Percentiles rank a stretch among this genome's conserved stretches.
Evolutionary conservation across 1,140 invertebrate species (phyloP).

Genomic region (Stegodyphus dumicola): DNA sequence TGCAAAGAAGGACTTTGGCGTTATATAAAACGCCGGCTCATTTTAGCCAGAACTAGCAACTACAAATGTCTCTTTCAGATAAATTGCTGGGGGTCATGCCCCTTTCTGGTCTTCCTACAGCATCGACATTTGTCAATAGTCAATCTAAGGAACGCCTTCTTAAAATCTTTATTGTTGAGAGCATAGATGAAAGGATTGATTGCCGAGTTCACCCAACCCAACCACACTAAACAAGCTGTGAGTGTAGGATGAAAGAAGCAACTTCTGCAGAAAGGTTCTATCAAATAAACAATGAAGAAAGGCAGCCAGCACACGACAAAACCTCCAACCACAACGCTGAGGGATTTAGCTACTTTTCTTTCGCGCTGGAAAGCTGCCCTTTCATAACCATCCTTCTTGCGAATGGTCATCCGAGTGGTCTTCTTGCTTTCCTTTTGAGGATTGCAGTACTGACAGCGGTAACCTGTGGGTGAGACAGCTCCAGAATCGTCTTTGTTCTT

Average conservation of each 20-base stretch:
- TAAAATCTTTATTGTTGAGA: conserved; percentile 86
- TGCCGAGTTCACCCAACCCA: conserved; percentile 92
- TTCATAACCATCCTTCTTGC: conserved; percentile 59
- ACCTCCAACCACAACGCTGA: conserved; percentile 90
- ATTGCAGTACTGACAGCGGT: conserved; percentile 61
- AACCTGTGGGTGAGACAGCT: background rate
- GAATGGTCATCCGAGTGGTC: conserved; percentile 23
- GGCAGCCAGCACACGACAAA: conserved; percentile 92
- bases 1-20: too few relatives aligned
- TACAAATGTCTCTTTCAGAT: conserved; percentile 11
- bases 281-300: conserved; percentile 87
- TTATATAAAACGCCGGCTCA: too few relatives aligned
- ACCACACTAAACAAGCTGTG: conserved; percentile 72
- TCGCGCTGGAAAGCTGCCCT: conserved; percentile 72
- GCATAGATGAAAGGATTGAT: conserved; percentile 90
- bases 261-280: conserved; percentile 82
- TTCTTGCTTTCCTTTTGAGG: conserved; percentile 20
- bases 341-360: conserved; percentile 88
- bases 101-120: conserved; percentile 43
- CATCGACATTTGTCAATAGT: conserved; percentile 60
- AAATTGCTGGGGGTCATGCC: conserved; percentile 55
- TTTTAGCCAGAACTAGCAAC: too few relatives aligned
- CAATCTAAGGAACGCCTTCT: conserved; percentile 76
- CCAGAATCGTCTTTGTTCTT: background rate
- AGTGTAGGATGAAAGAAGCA: conserved; percentile 72